Percentiles rank a stretch among this genome's conserved stretches.
phyloP scores from a whole-genome alignment of 2,888 invertebrate species.

The Cryptus viduatorius region DNA sequence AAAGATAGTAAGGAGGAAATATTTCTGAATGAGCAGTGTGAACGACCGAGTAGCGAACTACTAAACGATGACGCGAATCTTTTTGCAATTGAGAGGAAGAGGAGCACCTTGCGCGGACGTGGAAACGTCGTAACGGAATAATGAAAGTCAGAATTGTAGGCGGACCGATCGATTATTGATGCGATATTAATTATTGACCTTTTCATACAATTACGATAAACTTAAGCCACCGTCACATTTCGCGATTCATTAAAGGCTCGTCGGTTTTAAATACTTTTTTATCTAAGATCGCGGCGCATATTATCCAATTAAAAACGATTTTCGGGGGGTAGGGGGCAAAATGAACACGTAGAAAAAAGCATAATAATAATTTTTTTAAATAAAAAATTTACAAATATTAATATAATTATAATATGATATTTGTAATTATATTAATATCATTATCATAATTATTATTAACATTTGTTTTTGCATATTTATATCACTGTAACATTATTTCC shows the following conservation, averaged over 20 bases:
- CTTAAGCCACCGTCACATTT: not conserved
- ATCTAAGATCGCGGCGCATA: not conserved
- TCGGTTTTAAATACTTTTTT: not conserved
- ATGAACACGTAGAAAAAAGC: too few relatives aligned
- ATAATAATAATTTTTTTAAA: too few relatives aligned
- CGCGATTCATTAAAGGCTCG: not conserved
- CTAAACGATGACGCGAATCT: not conserved
- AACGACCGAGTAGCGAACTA: too few relatives aligned
- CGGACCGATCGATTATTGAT: not conserved
- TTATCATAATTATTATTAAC: too few relatives aligned
- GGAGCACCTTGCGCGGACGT: not conserved
- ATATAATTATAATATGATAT: too few relatives aligned
- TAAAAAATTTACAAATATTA: too few relatives aligned
- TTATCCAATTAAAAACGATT: too few relatives aligned
- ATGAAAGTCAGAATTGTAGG: not conserved
- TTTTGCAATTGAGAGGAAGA: not conserved
- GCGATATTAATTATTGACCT: not conserved
- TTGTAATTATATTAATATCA: too few relatives aligned
- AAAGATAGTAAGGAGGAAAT: slow-evolving; percentile 23
- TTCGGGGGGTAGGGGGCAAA: too few relatives aligned
- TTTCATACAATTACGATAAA: not conserved
- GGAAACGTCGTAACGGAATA: too few relatives aligned
- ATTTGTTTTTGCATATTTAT: too few relatives aligned
- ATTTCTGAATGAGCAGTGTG: not conserved
- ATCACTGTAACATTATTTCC: too few relatives aligned